Evolutionary conservation across 2,888 invertebrate genomes (phyloP).

Genomic region (Penaeus monodon): DNA sequence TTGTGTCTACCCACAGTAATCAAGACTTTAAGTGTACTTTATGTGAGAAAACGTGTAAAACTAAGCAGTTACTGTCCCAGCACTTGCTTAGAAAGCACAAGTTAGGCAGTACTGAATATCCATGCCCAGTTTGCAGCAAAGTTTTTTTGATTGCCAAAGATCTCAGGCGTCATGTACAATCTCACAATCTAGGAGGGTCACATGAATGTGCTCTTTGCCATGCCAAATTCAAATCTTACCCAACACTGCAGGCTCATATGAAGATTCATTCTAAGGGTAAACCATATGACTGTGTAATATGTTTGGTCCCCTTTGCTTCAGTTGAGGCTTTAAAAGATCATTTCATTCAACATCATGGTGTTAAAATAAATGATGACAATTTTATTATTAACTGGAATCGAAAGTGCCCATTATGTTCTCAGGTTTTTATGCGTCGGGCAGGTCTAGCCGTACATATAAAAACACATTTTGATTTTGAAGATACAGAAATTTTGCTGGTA

Average conservation of each 20-base stretch:
- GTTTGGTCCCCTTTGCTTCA: conserved; percentile 37
- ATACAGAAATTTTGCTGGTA: conserved; percentile 20
- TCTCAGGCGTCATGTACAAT: conserved; percentile 45
- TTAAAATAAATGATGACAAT: conserved; percentile 26
- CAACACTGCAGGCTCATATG: conserved; percentile 44
- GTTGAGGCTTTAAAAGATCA: conserved; percentile 25
- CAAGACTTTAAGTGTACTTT: conserved; percentile 20
- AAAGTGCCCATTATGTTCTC: conserved; percentile 44
- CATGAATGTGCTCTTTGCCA: conserved; percentile 42
- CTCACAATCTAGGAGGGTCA: conserved; percentile 43
- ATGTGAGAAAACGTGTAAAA: conserved; percentile 41
- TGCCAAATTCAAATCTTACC: conserved; percentile 38
- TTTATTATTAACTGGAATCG: conserved; percentile 34
- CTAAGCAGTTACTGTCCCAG: conserved; percentile 29
- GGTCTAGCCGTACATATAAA: conserved; percentile 33
- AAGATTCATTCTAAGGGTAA: conserved; percentile 40
- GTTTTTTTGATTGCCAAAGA: conserved; percentile 42
- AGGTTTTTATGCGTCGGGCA: conserved; percentile 39
- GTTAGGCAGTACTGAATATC: conserved; percentile 42
- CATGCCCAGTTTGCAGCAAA: conserved; percentile 51
- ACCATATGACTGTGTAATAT: conserved; percentile 50
- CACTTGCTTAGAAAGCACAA: conserved; percentile 40
- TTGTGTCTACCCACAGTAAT: conserved; percentile 24
- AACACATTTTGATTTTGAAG: conserved; percentile 21
- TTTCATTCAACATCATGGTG: conserved; percentile 21